Evolutionary conservation across 37 sponge, comb jelly and placozoan genomes (phyloP).

Genomic region (Bolinopsis microptera): DNA sequence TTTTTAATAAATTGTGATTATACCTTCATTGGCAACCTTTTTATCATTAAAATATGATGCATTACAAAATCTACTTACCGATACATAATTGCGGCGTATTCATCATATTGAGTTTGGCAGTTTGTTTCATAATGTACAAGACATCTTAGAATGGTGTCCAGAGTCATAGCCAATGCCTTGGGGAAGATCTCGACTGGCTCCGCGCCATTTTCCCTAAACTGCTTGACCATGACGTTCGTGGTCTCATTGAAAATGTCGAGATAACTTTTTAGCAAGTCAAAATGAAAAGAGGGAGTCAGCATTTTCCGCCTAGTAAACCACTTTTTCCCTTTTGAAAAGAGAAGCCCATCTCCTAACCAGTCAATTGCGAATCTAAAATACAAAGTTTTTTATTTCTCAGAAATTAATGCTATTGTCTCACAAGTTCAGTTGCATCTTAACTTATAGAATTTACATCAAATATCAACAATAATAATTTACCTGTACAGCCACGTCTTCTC

Average conservation of each 20-base stretch:
- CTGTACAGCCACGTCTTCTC: background rate
- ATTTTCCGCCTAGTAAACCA: slow-evolving; percentile 16
- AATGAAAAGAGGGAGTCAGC: slow-evolving; percentile 23
- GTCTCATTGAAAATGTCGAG: slow-evolving; percentile 10
- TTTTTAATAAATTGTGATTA: too few species aligned
- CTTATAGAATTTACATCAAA: too few species aligned
- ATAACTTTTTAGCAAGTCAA: background rate
- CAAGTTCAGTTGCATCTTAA: background rate
- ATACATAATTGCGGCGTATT: background rate
- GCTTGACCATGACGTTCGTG: background rate
- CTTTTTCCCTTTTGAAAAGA: background rate
- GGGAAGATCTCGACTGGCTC: background rate
- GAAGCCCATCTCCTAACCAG: slow-evolving; percentile 1
- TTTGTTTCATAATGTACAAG: background rate
- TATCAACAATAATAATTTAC: background rate
- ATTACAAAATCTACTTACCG: background rate
- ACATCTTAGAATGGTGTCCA: background rate
- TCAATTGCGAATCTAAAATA: slow-evolving; percentile 9
- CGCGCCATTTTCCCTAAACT: background rate
- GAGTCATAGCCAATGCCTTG: background rate
- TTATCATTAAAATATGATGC: too few species aligned
- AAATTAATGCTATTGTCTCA: background rate
- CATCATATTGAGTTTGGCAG: background rate
- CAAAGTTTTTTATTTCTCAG: background rate
- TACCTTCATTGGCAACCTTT: too few species aligned